Evolutionary conservation across 37 sponge, comb jelly and placozoan genomes (phyloP).

Genomic region (Aphrocallistes beatrix): DNA sequence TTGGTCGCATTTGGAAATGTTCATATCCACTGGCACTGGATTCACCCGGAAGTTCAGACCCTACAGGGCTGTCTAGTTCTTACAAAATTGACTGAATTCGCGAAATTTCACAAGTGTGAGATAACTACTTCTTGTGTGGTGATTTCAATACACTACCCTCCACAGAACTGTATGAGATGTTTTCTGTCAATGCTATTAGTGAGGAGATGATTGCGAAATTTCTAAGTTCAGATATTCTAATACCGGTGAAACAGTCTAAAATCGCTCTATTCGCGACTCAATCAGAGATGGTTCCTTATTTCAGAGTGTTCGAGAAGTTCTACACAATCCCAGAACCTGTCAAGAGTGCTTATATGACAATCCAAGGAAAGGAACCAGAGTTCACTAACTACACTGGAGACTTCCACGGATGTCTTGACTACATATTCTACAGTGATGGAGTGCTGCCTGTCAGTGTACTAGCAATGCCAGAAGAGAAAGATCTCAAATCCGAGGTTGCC

Average conservation of each 20-base stretch:
- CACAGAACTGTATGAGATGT: background rate
- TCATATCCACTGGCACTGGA: background rate
- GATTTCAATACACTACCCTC: background rate
- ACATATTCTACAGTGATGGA: background rate
- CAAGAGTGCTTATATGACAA: slow-evolving; percentile 1
- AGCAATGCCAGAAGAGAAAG: background rate
- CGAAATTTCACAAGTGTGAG: background rate
- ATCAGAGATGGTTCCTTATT: background rate
- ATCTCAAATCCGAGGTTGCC: background rate
- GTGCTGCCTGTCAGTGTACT: background rate
- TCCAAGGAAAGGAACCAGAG: background rate
- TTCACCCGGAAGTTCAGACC: background rate
- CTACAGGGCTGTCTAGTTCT: background rate
- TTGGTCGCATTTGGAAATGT: background rate
- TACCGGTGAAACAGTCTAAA: background rate
- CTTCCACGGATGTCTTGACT: background rate
- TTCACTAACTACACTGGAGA: background rate
- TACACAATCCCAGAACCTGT: background rate
- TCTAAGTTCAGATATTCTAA: background rate
- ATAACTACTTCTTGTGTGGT: background rate
- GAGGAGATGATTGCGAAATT: background rate
- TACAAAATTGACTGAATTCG: background rate
- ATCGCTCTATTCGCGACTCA: background rate
- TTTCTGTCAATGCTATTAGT: background rate
- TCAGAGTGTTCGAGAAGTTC: background rate